These are phyloP conservation scores for Vidua chalybeata DNA, from an alignment of 2,113 vertebrate genomes.

Conservation along the genomic window DNA sequence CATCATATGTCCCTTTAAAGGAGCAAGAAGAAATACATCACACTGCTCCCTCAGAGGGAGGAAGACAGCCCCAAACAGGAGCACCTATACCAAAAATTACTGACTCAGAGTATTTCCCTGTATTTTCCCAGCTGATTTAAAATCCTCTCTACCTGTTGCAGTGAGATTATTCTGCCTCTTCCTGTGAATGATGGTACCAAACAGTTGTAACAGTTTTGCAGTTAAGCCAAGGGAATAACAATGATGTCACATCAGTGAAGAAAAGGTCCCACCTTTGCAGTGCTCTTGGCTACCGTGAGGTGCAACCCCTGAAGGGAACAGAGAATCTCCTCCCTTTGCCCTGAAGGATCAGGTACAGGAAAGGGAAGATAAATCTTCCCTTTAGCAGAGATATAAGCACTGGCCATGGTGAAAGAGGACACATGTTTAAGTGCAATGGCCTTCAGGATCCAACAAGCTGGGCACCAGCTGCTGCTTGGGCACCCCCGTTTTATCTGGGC, in stretches of 20 bases:
- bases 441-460: neutral
- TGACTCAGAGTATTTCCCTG: neutral
- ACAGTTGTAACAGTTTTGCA: neutral
- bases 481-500: neutral
- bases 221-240: neutral
- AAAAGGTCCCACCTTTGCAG: neutral
- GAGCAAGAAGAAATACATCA: neutral
- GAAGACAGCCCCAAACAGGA: neutral
- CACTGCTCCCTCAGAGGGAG: neutral
- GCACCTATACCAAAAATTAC: neutral
- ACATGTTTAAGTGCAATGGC: accelerated
- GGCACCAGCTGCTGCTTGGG: neutral
- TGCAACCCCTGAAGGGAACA: neutral
- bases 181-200: neutral
- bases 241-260: neutral
- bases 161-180: neutral
- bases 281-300: neutral
- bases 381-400: neutral
- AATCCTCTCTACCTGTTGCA: neutral
- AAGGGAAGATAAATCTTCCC: neutral
- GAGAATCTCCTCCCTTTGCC: neutral
- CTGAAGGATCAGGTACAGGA: neutral
- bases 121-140: neutral
- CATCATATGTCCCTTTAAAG: neutral
- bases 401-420: neutral